Evolutionary conservation across 2,888 invertebrate genomes (phyloP), one percentile per base, ranked within the genome.

Genomic region (Drosophila algonquin): DNA sequence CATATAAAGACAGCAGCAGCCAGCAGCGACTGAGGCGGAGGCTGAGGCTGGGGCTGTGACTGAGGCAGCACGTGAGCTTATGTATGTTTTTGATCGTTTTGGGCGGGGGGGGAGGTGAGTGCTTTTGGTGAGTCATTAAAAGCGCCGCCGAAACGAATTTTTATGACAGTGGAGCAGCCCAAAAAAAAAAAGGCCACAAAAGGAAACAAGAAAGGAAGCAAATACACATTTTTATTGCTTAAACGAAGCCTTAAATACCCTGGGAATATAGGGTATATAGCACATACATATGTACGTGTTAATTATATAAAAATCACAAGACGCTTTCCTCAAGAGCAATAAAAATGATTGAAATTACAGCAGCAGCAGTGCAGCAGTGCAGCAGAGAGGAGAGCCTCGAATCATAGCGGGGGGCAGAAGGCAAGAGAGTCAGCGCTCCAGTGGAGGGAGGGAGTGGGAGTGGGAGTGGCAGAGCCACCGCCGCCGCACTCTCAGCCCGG

Each of bases 71-170:
- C 82, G 82, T 82, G 82, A 82, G 80, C 68, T 47, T 55, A 21
- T 44, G 48, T 55, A 21, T 44, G 48, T 10, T 30, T 16, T 40
- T 32, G 50, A 40, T 48, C n/a, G n/a, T 56, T 55, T 48, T 7
- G 27, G 27, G 8, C 8, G 27, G 8, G 8, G 27, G 8, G 27
- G 7, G 6, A 3, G 21, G 21, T 0, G 21, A 21, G 18, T 10
- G 44, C 35, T 59, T 60, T 27, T 51, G 64, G 77, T 84, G 84
- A 85, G 82, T 85, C 84, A 85, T 89, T 82, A 85, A 85, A 85
- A 81, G 83, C 64, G 67, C 75, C 85, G 89, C 60, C 78, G 76
- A 63, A 69, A 67, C 50, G 70, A 77, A 87, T 89, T 84, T 81
- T 84, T 89, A 60, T 87, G 83, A 84, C 89, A 87, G 84, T 76